Base-by-base conservation (phyloP, 2,888 invertebrate genomes). In the Acholoe squamosa region DNA sequence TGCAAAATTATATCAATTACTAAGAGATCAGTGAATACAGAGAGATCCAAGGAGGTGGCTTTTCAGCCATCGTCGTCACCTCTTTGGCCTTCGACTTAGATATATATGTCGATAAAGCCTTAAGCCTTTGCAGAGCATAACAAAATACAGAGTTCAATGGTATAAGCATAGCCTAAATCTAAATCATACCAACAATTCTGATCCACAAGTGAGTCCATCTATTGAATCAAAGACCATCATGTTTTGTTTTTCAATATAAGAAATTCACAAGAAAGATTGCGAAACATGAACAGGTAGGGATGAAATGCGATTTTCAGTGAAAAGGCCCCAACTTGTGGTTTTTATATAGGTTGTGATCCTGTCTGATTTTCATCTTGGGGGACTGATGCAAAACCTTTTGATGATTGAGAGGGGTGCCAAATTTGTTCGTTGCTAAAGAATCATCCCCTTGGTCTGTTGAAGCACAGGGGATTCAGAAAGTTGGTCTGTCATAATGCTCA, bases 1-100 rank as follows among this genome's bases (percentile, higher is more conserved):
- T 71, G 31, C 71, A 71, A 61, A n/a, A n/a, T 61, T 61, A 61
- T 19, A 61, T 61, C 19, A 61, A 61, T n/a, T 61, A 61, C n/a
- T 12, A 19, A 61, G 19, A 61, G 19, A 61, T 61, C n/a, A 19
- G 19, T 14, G 22, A 61, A n/a, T 61, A 43, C 43, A 3, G 3
- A 61, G 61, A 61, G 61, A 61, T 61, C 61, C 22, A 43, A 43
- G 43, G 43, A 43, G 43, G 61, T 61, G 61, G n/a, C 61, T 12
- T n/a, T 61, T 61, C 61, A 14, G 61, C 61, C 61, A 19, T 61
- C 22, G 22, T 61, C 54, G 54, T 54, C 54, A 54, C 10, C 43
- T 43, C 43, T 43, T 43, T 43, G 43, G 43, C 43, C 10, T 43
- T 43, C 43, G 43, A 43, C 43, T 43, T 43, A 7, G 10, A 43